Conservation (phyloP, 2,113 vertebrate species). For the Amblyopsis rosae region DNA sequence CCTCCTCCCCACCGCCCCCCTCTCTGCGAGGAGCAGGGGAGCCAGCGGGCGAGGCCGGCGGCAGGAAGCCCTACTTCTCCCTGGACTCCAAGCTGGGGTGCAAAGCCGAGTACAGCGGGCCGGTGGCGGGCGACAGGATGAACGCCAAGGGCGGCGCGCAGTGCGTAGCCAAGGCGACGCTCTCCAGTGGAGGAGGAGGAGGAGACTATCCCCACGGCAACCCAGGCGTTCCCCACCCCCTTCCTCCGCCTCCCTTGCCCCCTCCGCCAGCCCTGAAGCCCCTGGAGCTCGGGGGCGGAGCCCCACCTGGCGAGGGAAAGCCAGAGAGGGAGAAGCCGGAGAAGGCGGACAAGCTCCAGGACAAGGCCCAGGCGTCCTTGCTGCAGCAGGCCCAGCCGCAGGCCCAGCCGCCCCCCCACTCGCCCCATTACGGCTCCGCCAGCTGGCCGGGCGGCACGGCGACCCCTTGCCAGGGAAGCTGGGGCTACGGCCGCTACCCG, state of each 20-base stretch:
- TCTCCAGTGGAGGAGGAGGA: constrained; percentile 51
- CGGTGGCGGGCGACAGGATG: constrained; percentile 58
- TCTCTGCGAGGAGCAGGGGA: constrained; percentile 67
- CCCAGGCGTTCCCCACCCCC: constrained; percentile 69
- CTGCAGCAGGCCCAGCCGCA: constrained; percentile 71
- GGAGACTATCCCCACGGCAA: constrained; percentile 74
- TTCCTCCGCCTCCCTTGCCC: constrained; percentile 83
- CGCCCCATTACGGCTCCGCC: constrained; percentile 77
- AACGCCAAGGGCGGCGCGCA: constrained; percentile 74
- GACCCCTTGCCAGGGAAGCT: constrained; percentile 73
- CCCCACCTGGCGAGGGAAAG: constrained; percentile 74
- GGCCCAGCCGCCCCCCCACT: constrained; percentile 68
- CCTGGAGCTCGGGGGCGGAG: constrained; percentile 79
- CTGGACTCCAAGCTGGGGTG: constrained; percentile 77
- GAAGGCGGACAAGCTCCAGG: constrained; percentile 78
- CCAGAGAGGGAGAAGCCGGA: constrained; percentile 83
- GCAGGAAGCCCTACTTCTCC: constrained; percentile 77
- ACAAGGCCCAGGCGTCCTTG: constrained; percentile 71
- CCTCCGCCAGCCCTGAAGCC: constrained; percentile 91
- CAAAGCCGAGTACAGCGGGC: constrained; percentile 73
- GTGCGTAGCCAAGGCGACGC: constrained; percentile 69
- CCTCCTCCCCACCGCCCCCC: constrained; percentile 70
- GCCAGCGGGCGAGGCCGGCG: constrained; percentile 66
- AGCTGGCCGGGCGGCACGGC: constrained; percentile 77
- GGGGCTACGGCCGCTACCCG: constrained; percentile 79